These are phyloP conservation scores for Scartelaos histophorus DNA, from an alignment of 2,113 vertebrate genomes.

Conservation along the genomic window DNA sequence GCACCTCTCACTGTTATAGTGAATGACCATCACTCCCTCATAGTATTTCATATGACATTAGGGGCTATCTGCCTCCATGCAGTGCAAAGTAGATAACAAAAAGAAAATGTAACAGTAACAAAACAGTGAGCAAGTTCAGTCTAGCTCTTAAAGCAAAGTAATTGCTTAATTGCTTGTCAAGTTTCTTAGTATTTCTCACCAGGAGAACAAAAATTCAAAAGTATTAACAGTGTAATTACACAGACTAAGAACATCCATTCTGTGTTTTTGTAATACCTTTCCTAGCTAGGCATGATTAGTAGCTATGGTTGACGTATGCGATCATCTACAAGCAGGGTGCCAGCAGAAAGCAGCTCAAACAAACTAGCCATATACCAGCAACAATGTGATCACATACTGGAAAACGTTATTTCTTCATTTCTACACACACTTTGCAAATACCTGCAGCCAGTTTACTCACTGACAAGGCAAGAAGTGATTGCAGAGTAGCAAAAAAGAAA, in stretches of 20 bases:
- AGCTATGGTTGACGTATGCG: conserved; percentile 53
- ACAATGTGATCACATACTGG: conserved; percentile 37
- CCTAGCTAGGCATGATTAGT: conserved; percentile 28
- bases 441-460: conserved; percentile 46
- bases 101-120: conserved; percentile 25
- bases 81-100: conserved; percentile 57
- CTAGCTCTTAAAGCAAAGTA: conserved; percentile 33
- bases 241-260: conserved; percentile 23
- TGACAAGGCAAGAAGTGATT: conserved; percentile 71
- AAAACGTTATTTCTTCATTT: conserved; percentile 39
- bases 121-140: conserved; percentile 42
- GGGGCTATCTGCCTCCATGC: conserved; percentile 45
- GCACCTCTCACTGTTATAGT: conserved; percentile 46
- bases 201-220: conserved; percentile 48
- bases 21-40: conserved; percentile 19
- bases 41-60: conserved; percentile 47
- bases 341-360: conserved; percentile 41
- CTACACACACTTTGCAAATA: conserved; percentile 16
- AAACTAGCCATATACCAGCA: conserved; percentile 43
- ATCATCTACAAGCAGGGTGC: conserved; percentile 46
- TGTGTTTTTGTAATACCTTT: conserved; percentile 19
- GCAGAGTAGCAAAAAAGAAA: conserved; percentile 51
- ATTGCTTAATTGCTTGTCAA: conserved; percentile 61
- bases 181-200: conserved; percentile 54
- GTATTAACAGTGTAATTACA: conserved; percentile 29